phyloP scores from a whole-genome alignment of 2,888 invertebrate species.

The Sarcophaga variegata region DNA sequence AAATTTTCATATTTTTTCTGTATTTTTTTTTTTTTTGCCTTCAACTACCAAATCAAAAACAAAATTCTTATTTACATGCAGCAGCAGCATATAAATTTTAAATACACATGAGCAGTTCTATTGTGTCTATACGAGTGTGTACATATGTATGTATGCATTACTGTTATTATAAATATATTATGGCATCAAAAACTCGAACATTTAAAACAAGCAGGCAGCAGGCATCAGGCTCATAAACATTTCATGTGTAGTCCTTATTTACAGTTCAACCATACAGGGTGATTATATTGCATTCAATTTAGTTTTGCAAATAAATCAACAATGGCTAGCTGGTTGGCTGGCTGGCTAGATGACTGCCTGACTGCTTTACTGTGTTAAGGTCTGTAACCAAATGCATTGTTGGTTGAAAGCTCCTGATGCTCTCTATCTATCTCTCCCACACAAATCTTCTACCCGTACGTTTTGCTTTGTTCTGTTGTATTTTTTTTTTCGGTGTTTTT shows the following conservation, averaged over 20 bases:
- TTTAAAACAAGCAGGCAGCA: not conserved
- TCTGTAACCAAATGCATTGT: constrained; percentile 3
- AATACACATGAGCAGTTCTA: not conserved
- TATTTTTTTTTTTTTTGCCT: not conserved
- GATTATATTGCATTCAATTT: constrained; percentile 65
- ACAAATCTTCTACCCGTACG: not conserved
- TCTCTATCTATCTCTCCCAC: not conserved
- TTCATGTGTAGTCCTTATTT: constrained; percentile 50
- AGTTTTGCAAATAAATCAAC: constrained; percentile 56
- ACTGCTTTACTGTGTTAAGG: not conserved
- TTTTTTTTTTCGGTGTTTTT: not conserved
- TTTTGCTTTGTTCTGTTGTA: not conserved
- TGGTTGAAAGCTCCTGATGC: constrained; percentile 34
- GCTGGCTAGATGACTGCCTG: too few relatives aligned
- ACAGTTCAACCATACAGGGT: constrained; percentile 51
- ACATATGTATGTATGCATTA: not conserved
- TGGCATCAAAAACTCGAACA: constrained; percentile 3
- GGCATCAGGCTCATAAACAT: constrained; percentile 6
- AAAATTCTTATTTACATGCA: not conserved
- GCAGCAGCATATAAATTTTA: not conserved
- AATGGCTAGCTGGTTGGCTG: constrained; percentile 24
- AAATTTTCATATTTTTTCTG: constrained; percentile 15
- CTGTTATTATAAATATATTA: constrained; percentile 62
- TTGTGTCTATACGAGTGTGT: not conserved
- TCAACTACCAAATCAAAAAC: not conserved